Evolutionary conservation across 30 jellyfish, hydroid and myxozoan genomes (phyloP).

Genomic region (Aurelia aurita complex sp. Pacific): DNA sequence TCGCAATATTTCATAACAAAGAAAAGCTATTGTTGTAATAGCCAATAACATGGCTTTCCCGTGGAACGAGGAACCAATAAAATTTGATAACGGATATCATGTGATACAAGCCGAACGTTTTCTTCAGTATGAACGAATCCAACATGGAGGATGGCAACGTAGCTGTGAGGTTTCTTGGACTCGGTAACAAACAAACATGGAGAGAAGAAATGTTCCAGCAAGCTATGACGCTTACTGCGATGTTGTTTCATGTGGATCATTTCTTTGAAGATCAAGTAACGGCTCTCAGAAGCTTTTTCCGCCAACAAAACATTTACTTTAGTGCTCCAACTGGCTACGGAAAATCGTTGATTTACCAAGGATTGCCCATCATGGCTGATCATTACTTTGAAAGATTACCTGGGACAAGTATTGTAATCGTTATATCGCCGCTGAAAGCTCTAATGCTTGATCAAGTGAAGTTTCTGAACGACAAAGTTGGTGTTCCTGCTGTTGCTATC

Average conservation of each 20-base stretch:
- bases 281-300: slow-evolving; percentile 8
- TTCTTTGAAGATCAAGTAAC: neutral
- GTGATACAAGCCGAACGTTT: neutral
- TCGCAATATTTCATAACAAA: neutral
- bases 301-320: slow-evolving; percentile 11
- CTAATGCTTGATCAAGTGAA: slow-evolving; percentile 20
- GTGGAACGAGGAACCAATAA: slow-evolving; percentile 2
- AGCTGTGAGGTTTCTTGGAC: neutral
- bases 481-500: neutral
- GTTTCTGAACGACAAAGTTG: neutral
- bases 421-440: slow-evolving; percentile 11
- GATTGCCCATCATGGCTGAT: slow-evolving; percentile 18
- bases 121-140: neutral
- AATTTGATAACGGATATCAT: neutral
- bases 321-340: slow-evolving; percentile 43
- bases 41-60: neutral
- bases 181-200: neutral
- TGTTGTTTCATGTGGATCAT: neutral
- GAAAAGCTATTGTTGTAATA: neutral
- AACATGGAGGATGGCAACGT: slow-evolving; percentile 3
- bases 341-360: slow-evolving; percentile 7
- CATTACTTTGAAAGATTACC: neutral
- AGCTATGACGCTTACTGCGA: neutral
- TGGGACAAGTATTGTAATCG: slow-evolving; percentile 1
- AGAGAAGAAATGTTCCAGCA: neutral